Base-by-base conservation (phyloP, 2,113 vertebrate genomes). In the Prunella fulvescens region DNA sequence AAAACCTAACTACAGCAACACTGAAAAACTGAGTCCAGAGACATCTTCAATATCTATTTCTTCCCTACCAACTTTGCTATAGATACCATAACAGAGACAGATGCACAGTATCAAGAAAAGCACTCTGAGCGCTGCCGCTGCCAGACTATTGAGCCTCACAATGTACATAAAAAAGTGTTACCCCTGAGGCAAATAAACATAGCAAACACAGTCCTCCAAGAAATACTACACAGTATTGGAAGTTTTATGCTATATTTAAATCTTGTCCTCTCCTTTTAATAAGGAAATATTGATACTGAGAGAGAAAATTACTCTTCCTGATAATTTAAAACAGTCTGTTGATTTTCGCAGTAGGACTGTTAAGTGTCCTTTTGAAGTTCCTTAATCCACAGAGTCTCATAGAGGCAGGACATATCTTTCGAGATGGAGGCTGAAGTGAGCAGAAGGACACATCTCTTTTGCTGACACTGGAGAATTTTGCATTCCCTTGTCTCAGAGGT, bases 101-200 rank as follows among this genome's bases (percentile, higher is more conserved):
- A 97, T 93, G 93, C 93, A 97, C 92, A 50, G 85, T 96, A 96
- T 94, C 94, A 95, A 95, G 96, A 95, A 93, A 96, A 97, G 94
- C 94, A 92, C 45, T 95, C 88, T 84, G 72, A 93, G 90, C 14
- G 47, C 90, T 96, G 90, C 82, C 14, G 77, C 92, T 96, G 93
- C 96, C 94, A 97, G 94, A 97, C 94, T 96, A 96, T 95, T 95
- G 94, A 94, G 94, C 92, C 94, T 96, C 93, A 96, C 94, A 86
- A 97, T 83, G 88, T 95, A 96, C 93, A 93, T 80, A 92, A 97
- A 95, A 93, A 96, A 97, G 95, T 96, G 93, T 96, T 96, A 95
- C 93, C 96, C 96, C 95, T 94, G 95, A 96, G 93, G 94, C 94
- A 96, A 93, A 96, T 95, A 92, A 94, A 96, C 90, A 96, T 20